Evolutionary conservation across 1,140 invertebrate genomes (phyloP), one percentile per base, ranked within the genome.

Genomic region (Sycophaga agraensis): DNA sequence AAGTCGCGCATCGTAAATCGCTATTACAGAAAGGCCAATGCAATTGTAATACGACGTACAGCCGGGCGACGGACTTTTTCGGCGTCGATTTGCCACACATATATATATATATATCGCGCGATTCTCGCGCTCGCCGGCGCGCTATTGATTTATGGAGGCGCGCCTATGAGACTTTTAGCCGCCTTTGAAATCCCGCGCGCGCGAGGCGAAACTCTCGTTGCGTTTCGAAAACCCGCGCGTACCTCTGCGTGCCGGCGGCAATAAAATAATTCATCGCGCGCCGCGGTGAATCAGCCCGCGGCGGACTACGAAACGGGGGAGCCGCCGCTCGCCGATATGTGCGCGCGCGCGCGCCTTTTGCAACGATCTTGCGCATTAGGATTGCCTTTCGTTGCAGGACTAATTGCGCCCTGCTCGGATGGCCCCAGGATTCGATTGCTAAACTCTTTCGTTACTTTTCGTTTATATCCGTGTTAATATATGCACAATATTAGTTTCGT

Each of bases 121-220:
- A 3, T 3, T 11, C 9, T 24, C 26, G 28, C 0, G 17, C 16
- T 51, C 49, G n/a, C n/a, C n/a, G n/a, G 34, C 31, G 50, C 43
- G 42, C 21, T 28, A 7, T n/a, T 58, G 45, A 58, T 48, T 58
- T 58, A 48, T 48, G 31, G 35, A 58, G 39, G 42, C 12, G 17
- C 49, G 19, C 21, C 19, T 2, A 19, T n/a, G 19, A 39, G 21
- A 53, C 11, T 53, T 39, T 53, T 53, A 24, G 17, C 19, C 35
- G 34, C 43, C 21, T 48, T 4, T 7, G 26, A 22, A 24, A 34
- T 56, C 12, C 28, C 12, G 22, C 3, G 2, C 2, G n/a, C 22
- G 4, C 8, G 40, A 16, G 6, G 28, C 17, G 28, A 49, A 34
- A 39, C 22, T 51, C 34, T 35, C 21, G 19, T 37, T 6, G 37